Base-by-base conservation (phyloP, 2,797 vertebrate genomes). In the Poeciliopsis presidionis region DNA sequence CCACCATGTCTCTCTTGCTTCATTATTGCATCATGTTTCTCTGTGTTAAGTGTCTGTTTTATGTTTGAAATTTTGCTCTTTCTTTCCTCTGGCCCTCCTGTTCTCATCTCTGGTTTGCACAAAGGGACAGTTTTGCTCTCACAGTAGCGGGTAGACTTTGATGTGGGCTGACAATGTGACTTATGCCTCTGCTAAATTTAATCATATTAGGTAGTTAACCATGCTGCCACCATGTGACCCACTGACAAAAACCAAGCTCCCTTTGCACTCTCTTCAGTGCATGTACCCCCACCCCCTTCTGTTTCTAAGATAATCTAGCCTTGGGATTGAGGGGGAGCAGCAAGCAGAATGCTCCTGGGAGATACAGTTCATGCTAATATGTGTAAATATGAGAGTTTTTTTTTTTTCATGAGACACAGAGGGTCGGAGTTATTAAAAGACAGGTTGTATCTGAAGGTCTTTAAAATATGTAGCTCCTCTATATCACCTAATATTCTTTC, bases 151-250 rank as follows among this genome's bases (percentile, higher is more conserved):
- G 78, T 76, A 85, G 77, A 92, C 92, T 94, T 94, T 94, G 91
- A 95, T 93, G 91, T 92, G 86, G 88, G 90, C 88, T 91, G 90
- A 94, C 90, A 91, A 94, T 94, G 93, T 91, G 90, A 91, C 90
- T 92, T 89, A 90, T 94, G 90, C 90, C 90, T 93, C 87, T 88
- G 89, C 87, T 93, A 89, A 92, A 95, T 93, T 85, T 93, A 94
- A 94, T 95, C 93, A 92, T 92, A 90, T 95, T 93, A 94, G 91
- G 87, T 92, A 88, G 92, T 93, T 94, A 93, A 93, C 91, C 91
- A 86, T 89, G 90, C 87, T 82, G 80, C 86, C 82, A 90, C 90
- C 57, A 80, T 91, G 89, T 91, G 90, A 93, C 92, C 90, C 87
- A 91, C 86, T 91, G 88, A 92, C 85, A 93, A 84, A 92, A 89